A percentile compares a stretch with the other conserved stretches of the same genome.
These are phyloP conservation scores for Macaria liturata DNA, from an alignment of 2,888 invertebrate species.

Conservation along the genomic window DNA sequence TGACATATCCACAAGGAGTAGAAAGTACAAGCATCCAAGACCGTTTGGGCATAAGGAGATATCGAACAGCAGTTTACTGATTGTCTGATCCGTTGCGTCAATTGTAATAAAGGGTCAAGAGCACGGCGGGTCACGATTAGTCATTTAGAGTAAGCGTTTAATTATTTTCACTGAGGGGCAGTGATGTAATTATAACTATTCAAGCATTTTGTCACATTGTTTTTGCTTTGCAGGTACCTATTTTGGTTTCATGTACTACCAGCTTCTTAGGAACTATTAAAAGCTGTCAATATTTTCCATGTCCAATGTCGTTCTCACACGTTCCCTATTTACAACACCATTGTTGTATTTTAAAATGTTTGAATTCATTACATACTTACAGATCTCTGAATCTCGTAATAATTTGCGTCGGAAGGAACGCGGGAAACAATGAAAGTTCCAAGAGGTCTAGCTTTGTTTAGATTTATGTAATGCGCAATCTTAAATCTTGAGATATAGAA, in stretches of 20 bases:
- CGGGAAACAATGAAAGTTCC: conserved; percentile 30
- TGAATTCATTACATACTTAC: conserved; percentile 24
- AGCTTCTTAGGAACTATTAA: too few relatives aligned
- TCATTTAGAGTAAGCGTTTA: conserved; percentile 3
- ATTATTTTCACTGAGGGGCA: too few relatives aligned
- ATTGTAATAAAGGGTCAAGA: too few relatives aligned
- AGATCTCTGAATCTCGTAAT: conserved; percentile 25
- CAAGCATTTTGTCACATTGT: too few relatives aligned
- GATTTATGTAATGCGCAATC: conserved; percentile 25
- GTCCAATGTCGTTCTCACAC: neutral
- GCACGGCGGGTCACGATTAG: too few relatives aligned
- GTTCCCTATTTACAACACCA: conserved; percentile 5
- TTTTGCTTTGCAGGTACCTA: too few relatives aligned
- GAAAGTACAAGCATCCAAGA: conserved; percentile 63
- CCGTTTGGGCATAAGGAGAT: conserved; percentile 2
- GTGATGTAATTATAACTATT: too few relatives aligned
- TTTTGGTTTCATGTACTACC: too few relatives aligned
- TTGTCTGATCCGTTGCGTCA: neutral
- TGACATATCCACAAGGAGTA: conserved; percentile 71
- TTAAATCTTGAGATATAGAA: conserved; percentile 21
- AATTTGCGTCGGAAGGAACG: conserved; percentile 27
- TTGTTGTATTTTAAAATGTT: conserved; percentile 29
- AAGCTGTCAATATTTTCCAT: too few relatives aligned
- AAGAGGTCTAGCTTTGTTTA: conserved; percentile 16
- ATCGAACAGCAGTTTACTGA: conserved; percentile 8